phyloP scores from a whole-genome alignment of 2,888 invertebrate genomes.

The Peribatodes rhomboidaria region DNA sequence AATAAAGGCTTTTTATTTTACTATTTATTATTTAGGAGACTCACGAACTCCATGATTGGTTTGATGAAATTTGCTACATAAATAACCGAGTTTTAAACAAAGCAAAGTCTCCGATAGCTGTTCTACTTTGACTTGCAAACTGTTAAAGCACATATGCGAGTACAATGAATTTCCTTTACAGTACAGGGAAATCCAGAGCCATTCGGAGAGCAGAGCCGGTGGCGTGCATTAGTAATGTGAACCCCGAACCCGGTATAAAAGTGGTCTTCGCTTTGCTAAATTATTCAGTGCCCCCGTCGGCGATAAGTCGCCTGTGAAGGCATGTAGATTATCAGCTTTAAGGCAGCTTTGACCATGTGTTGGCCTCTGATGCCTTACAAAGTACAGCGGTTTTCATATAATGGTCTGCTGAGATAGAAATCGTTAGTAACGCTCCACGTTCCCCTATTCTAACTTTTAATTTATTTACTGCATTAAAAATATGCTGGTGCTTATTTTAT shows the following conservation, averaged over 20 bases:
- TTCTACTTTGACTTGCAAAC: background rate
- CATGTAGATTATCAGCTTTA: constrained; percentile 37
- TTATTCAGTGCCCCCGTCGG: constrained; percentile 42
- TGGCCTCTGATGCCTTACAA: background rate
- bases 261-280: constrained; percentile 44
- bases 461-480: no score
- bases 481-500: no score
- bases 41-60: background rate
- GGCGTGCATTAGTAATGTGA: constrained; percentile 43
- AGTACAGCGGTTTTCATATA: background rate
- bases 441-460: no score
- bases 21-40: background rate
- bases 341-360: constrained; percentile 2
- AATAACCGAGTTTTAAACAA: background rate
- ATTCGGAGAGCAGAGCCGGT: constrained; percentile 20
- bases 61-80: background rate
- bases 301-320: constrained; percentile 40
- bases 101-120: background rate
- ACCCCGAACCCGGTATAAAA: constrained; percentile 43
- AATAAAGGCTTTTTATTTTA: no score
- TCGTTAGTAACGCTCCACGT: no score
- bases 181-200: constrained; percentile 11
- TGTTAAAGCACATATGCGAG: background rate
- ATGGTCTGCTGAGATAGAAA: background rate
- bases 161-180: constrained; percentile 3